Conservation (phyloP, 2,888 invertebrate species). For the Spicauda simplicius region DNA sequence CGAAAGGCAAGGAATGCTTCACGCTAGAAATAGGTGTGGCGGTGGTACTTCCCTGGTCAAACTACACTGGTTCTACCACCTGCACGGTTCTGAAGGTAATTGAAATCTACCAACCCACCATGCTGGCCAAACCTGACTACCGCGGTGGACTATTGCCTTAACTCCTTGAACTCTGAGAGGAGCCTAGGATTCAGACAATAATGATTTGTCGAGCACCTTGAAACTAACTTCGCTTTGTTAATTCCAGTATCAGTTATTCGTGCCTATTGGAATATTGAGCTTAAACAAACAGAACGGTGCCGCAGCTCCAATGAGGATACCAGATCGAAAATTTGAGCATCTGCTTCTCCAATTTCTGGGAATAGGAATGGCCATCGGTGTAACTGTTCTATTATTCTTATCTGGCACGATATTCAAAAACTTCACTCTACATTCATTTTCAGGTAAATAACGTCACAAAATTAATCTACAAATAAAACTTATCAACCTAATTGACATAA, state of each 20-base stretch:
- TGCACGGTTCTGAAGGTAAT: too few relatives aligned
- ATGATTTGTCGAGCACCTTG: background rate
- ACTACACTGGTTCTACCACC: too few relatives aligned
- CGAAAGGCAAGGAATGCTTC: too few relatives aligned
- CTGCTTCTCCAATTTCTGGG: constrained; percentile 47
- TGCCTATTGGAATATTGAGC: constrained; percentile 53
- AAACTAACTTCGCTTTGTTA: background rate
- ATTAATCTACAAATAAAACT: too few relatives aligned
- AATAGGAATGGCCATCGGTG: constrained; percentile 39
- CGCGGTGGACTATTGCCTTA: too few relatives aligned
- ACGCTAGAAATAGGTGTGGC: too few relatives aligned
- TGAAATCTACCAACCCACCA: too few relatives aligned
- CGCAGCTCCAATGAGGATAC: constrained; percentile 47
- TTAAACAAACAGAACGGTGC: constrained; percentile 51
- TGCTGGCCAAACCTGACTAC: too few relatives aligned
- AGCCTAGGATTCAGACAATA: too few relatives aligned
- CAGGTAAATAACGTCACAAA: constrained; percentile 20
- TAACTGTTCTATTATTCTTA: constrained; percentile 28
- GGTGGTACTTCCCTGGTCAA: too few relatives aligned
- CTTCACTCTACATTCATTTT: constrained; percentile 35
- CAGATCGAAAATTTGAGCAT: constrained; percentile 50
- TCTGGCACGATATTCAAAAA: constrained; percentile 21
- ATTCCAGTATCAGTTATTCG: constrained; percentile 55
- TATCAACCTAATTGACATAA: too few relatives aligned
- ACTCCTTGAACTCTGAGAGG: too few relatives aligned